Evolutionary conservation across 2,888 invertebrate genomes (phyloP), one percentile per base, ranked within the genome.

Genomic region (Baccha elongata): DNA sequence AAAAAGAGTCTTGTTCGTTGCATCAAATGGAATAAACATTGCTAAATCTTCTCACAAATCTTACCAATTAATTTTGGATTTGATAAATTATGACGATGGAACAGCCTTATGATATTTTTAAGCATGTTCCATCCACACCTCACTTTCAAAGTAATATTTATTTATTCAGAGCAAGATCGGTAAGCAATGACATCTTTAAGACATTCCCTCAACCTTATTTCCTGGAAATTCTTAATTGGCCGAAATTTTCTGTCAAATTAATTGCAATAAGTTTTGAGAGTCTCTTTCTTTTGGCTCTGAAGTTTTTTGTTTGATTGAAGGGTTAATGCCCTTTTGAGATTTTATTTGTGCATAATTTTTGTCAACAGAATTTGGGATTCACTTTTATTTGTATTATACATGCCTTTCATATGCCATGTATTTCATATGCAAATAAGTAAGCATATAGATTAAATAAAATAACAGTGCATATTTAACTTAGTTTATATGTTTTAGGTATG

Each of bases 141-240:
- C 62, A 21, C 50, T 11, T 68, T 68, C 60, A n/a, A n/a, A n/a
- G n/a, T n/a, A n/a, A n/a, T n/a, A n/a, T n/a, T n/a, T n/a, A n/a
- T n/a, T n/a, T n/a, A n/a, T n/a, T n/a, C n/a, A n/a, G n/a, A n/a
- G n/a, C n/a, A n/a, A n/a, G n/a, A n/a, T n/a, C n/a, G n/a, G 60
- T 62, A 46, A 48, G 58, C 48, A 21, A 11, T 55, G 71, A 21
- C 8, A 29, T 32, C 42, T 42, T 17, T 17, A 19, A 50, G 21
- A 58, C 58, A 81, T 62, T 71, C 62, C 35, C 35, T 72, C 81
- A 72, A 76, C 81, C 76, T 81, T 76, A 81, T 75, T 81, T 81
- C 81, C 81, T 81, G 75, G 81, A 81, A 81, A 75, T 67, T 71
- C 76, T 81, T 81, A 81, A 81, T 81, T 81, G 81, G 81, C 71